Percentiles rank a stretch among this genome's conserved stretches.
These are phyloP conservation scores for Echinarachnius parma DNA, from an alignment of 53 echinoderm and acorn worm genomes.

Conservation along the genomic window DNA sequence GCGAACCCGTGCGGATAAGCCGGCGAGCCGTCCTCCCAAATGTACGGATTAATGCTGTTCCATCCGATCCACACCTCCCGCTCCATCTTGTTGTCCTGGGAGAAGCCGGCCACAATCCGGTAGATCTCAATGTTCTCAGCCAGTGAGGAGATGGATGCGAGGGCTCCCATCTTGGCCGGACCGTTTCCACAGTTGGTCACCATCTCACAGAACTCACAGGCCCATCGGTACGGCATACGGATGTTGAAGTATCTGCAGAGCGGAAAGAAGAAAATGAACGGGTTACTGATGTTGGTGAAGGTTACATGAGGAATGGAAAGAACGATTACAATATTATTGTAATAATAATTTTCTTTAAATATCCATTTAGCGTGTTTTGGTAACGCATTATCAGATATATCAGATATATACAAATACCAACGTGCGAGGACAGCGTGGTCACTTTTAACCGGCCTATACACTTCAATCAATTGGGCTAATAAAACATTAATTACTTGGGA, in stretches of 20 bases:
- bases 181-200: constrained; percentile 40
- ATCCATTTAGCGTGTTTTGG: too few relatives aligned
- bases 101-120: constrained; percentile 22
- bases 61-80: constrained; percentile 41
- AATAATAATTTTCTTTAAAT: too few relatives aligned
- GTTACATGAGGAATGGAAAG: too few relatives aligned
- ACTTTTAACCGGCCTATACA: too few relatives aligned
- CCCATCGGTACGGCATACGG: constrained; percentile 10
- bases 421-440: too few relatives aligned
- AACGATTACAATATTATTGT: too few relatives aligned
- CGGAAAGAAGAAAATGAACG: not conserved
- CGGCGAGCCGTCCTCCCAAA: constrained; percentile 52
- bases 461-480: too few relatives aligned
- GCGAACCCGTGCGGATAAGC: constrained; percentile 31
- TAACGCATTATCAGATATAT: too few relatives aligned
- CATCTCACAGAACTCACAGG: constrained; percentile 42
- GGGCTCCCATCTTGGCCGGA: constrained; percentile 21
- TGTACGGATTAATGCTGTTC: constrained; percentile 28
- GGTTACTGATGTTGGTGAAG: too few relatives aligned
- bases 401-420: too few relatives aligned
- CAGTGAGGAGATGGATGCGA: constrained; percentile 10
- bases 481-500: too few relatives aligned
- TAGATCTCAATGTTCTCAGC: constrained; percentile 33
- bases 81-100: constrained; percentile 52
- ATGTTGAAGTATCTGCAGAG: constrained; percentile 31